A percentile compares a stretch with the other conserved stretches of the same genome.
Conservation (phyloP, 2,888 invertebrate species). For the Drosophila fungiperda region DNA sequence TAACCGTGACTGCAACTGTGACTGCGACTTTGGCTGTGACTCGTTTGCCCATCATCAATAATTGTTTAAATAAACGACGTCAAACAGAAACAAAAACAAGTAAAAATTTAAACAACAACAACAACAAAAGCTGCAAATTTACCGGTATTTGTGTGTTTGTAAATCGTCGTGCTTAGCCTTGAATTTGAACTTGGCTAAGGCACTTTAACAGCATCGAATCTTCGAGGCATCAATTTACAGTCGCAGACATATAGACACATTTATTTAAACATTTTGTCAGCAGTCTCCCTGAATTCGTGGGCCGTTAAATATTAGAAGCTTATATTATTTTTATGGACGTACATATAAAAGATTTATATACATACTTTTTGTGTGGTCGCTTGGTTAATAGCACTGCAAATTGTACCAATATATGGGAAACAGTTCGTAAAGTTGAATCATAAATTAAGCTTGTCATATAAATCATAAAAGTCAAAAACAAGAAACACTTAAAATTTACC, state of each 20-base stretch:
- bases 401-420: slow-evolving; percentile 44
- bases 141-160: slow-evolving; percentile 51
- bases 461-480: slow-evolving; percentile 38
- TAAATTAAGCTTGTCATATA: slow-evolving; percentile 47
- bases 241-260: slow-evolving; percentile 35
- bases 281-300: slow-evolving; percentile 39
- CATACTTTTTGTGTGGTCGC: slow-evolving; percentile 26
- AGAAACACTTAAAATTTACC: slow-evolving; percentile 18
- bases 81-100: slow-evolving; percentile 35
- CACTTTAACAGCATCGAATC: slow-evolving; percentile 44
- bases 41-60: slow-evolving; percentile 48
- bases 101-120: slow-evolving; percentile 23
- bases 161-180: slow-evolving; percentile 68
- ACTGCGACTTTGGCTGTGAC: slow-evolving; percentile 12
- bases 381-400: slow-evolving; percentile 37
- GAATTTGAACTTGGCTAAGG: slow-evolving; percentile 77
- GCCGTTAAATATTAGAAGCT: slow-evolving; percentile 54
- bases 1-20: not conserved
- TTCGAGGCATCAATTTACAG: slow-evolving; percentile 40
- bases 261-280: slow-evolving; percentile 15
- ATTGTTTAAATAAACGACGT: slow-evolving; percentile 27
- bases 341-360: slow-evolving; percentile 23
- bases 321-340: slow-evolving; percentile 15
- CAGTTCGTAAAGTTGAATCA: slow-evolving; percentile 28
- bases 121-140: slow-evolving; percentile 30